Base-by-base conservation (phyloP, 2,113 vertebrate genomes). In the Numenius arquata region DNA sequence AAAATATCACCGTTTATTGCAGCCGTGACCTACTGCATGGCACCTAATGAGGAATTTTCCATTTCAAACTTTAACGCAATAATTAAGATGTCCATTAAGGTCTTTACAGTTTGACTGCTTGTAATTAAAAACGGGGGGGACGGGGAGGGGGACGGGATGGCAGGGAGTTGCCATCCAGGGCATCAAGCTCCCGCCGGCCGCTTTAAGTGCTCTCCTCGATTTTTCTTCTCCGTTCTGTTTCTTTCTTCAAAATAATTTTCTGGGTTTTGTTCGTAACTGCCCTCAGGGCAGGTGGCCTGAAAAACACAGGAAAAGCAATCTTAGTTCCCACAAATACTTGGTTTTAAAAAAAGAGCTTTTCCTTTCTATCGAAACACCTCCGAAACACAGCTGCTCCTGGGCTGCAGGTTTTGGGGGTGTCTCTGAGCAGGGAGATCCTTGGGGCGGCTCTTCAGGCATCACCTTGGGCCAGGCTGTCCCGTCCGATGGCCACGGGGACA, bases 11-110 rank as follows among this genome's bases (percentile, higher is more conserved):
- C 75, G 0, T 94, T 97, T 93, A 96, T 96, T 96, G 94, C 92
- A 88, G 92, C 89, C 18, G 0, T 96, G 95, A 96, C 96, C 93
- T 94, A 91, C 89, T 91, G 95, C 53, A 4, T 1, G 67, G 78
- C 89, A n/a, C 4, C 3, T 95, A 96, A 97, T 90, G 96, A 97
- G 95, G 84, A 94, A 95, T 96, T 95, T 96, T 96, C 95, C 96
- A 97, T 96, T 94, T 96, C 90, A 90, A 95, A 91, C 89, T 93
- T 97, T 94, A 96, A 96, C 97, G 86, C 80, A 96, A 95, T 97
- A 93, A 97, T 97, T 95, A 96, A 96, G 85, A 89, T 32, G 47
- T 85, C 93, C 85, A 94, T 97, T 96, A 97, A 85, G 62, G 95
- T 36, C 96, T 91, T 97, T 93, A 94, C 90, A 87, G 80, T 96